Percentiles rank a stretch among this genome's conserved stretches.
phyloP scores from a whole-genome alignment of 1,140 invertebrate genomes.

The Streblospio benedicti region DNA sequence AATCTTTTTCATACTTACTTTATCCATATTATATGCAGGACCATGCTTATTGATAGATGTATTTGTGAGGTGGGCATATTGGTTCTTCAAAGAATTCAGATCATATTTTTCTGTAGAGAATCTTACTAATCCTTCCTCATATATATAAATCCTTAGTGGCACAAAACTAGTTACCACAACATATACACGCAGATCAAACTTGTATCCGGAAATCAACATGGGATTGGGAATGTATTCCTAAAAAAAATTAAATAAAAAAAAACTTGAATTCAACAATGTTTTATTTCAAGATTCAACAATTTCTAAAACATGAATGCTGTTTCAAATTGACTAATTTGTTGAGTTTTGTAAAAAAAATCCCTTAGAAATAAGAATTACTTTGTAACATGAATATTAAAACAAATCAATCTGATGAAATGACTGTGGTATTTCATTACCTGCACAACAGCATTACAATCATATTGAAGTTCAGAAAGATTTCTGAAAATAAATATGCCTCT shows the following conservation, averaged over 20 bases:
- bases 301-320: too few species aligned
- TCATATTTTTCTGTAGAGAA: constrained; percentile 78
- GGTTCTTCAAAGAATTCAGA: constrained; percentile 66
- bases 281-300: too few species aligned
- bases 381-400: constrained; percentile 9
- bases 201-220: constrained; percentile 49
- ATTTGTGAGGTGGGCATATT: constrained; percentile 82
- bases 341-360: constrained; percentile 49
- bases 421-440: neutral
- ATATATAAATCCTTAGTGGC: constrained; percentile 50
- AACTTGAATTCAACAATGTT: neutral
- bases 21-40: constrained; percentile 68
- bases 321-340: neutral
- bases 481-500: constrained; percentile 72
- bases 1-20: constrained; percentile 64
- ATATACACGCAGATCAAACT: constrained; percentile 50
- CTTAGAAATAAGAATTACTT: constrained; percentile 60
- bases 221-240: constrained; percentile 74
- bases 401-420: constrained; percentile 39
- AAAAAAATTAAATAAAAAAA: too few species aligned
- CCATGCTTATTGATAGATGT: constrained; percentile 72
- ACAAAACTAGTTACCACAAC: constrained; percentile 48
- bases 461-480: constrained; percentile 44
- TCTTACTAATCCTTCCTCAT: constrained; percentile 50
- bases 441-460: constrained; percentile 38